phyloP scores from a whole-genome alignment of 2,797 vertebrate species.

The Mico argentatus region DNA sequence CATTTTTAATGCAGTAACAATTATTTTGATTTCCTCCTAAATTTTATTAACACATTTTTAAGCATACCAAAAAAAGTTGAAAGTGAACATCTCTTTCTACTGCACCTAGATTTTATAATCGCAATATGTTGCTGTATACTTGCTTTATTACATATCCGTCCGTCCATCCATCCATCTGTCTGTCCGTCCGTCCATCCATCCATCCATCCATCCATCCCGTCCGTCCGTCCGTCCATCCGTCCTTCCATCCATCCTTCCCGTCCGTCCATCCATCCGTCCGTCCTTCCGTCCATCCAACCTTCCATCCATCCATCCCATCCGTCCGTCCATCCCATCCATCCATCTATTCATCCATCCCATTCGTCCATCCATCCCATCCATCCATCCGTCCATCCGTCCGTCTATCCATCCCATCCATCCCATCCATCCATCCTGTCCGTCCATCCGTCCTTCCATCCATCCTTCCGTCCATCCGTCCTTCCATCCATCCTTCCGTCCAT shows the following conservation, averaged over 20 bases:
- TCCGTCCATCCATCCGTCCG: accelerated
- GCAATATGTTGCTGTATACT: accelerated
- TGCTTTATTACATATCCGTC: accelerated
- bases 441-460: not conserved
- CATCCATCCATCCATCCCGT: accelerated
- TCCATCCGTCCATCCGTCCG: accelerated
- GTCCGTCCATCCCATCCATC: not conserved
- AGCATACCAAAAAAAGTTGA: not conserved
- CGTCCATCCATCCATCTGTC: not conserved
- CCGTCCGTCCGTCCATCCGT: not conserved
- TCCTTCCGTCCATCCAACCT: accelerated
- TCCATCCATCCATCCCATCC: not conserved
- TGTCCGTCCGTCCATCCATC: not conserved
- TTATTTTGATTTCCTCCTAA: not conserved
- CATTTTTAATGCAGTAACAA: not conserved
- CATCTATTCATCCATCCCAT: too few species aligned
- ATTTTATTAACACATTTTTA: not conserved
- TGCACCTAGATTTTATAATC: accelerated
- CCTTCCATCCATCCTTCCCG: not conserved
- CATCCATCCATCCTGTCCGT: not conserved
- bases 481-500: not conserved
- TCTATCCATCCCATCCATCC: too few species aligned
- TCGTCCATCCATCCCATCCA: not conserved
- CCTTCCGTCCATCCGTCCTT: not conserved
- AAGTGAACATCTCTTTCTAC: accelerated